These are phyloP conservation scores for Halcyon senegalensis DNA, from an alignment of 2,113 vertebrate genomes.

Conservation along the genomic window DNA sequence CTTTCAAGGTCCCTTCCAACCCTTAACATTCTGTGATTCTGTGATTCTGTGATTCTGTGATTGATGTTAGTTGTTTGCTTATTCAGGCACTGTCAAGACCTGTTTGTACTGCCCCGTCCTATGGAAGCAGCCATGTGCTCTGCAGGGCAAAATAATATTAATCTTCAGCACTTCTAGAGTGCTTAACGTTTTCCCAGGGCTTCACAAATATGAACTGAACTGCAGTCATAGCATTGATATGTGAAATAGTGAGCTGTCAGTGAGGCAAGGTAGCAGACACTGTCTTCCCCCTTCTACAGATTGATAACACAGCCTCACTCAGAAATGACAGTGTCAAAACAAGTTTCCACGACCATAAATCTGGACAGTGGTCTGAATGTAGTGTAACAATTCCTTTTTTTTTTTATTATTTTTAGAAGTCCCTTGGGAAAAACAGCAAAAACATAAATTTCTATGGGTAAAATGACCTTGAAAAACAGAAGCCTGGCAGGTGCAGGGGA, in stretches of 20 bases:
- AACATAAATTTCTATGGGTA: not conserved
- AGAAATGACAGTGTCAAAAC: not conserved
- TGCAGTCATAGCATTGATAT: not conserved
- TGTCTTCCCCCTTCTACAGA: not conserved
- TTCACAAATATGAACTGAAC: not conserved
- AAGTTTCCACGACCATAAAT: not conserved
- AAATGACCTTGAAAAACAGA: constrained; percentile 24
- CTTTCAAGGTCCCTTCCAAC: no score
- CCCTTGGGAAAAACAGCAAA: not conserved
- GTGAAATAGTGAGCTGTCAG: not conserved
- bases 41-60: not conserved
- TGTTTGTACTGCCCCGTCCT: not conserved
- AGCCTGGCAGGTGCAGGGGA: not conserved
- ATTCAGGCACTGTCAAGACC: not conserved
- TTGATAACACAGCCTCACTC: not conserved
- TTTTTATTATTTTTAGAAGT: not conserved
- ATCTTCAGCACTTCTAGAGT: not conserved
- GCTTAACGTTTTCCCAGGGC: not conserved
- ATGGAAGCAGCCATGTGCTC: not conserved
- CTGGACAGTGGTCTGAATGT: not conserved
- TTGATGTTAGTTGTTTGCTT: not conserved
- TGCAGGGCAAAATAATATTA: not conserved
- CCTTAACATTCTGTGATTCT: no score
- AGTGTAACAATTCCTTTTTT: not conserved
- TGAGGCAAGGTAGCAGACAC: not conserved